Evolutionary conservation across 1,140 invertebrate genomes (phyloP).

Genomic region (Branchinecta lynchi): DNA sequence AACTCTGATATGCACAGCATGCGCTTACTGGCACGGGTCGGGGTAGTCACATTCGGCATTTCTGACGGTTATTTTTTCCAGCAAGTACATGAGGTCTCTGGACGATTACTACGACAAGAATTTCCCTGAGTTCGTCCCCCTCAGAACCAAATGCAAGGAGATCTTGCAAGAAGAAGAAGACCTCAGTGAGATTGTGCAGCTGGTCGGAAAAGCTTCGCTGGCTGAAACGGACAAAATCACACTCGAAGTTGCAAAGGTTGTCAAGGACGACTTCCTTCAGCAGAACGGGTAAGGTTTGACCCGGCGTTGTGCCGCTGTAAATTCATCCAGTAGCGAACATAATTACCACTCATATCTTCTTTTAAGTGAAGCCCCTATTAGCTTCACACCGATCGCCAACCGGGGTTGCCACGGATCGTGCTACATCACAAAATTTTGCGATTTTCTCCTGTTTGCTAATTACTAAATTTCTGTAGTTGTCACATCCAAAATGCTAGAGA

Average conservation of each 20-base stretch:
- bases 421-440: too few relatives aligned
- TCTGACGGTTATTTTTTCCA: conserved; percentile 41
- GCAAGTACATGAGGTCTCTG: conserved; percentile 93
- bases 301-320: conserved; percentile 6
- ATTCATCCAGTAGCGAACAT: conserved; percentile 12
- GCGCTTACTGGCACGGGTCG: too few relatives aligned
- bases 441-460: too few relatives aligned
- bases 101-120: conserved; percentile 99
- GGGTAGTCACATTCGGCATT: too few relatives aligned
- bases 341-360: too few relatives aligned
- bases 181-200: conserved; percentile 97
- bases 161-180: conserved; percentile 99
- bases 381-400: too few relatives aligned
- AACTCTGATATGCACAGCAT: too few relatives aligned
- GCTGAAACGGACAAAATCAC: conserved; percentile 99
- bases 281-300: conserved; percentile 62
- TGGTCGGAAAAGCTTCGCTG: conserved; percentile 96
- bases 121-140: conserved; percentile 93
- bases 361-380: too few relatives aligned
- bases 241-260: conserved; percentile 89
- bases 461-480: too few relatives aligned
- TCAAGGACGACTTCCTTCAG: conserved; percentile 99
- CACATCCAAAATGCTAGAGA: too few relatives aligned
- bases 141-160: conserved; percentile 84
- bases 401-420: too few relatives aligned